A percentile compares a stretch with the other conserved stretches of the same genome.
Conservation (phyloP, 2,888 invertebrate genomes). For the Agonopterix heracliana region DNA sequence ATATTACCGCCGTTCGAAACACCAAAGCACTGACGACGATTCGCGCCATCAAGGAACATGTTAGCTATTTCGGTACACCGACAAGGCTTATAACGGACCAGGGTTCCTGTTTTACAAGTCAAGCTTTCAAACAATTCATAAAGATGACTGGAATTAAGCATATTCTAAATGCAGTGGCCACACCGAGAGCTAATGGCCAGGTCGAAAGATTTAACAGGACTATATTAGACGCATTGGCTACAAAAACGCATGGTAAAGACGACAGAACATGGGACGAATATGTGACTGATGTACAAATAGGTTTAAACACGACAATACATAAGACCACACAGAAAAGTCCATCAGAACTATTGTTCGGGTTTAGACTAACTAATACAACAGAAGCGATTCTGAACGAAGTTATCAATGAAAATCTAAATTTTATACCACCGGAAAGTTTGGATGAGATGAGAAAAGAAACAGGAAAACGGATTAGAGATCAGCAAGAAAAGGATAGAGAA, state of each 20-base stretch:
- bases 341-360: conserved; percentile 14
- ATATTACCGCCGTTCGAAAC: conserved; percentile 5
- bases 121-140: neutral
- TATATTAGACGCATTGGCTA: neutral
- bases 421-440: neutral
- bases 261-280: conserved; percentile 11
- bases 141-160: conserved; percentile 2
- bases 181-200: no score
- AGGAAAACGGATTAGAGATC: neutral
- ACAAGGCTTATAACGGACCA: conserved; percentile 3
- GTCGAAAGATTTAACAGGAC: neutral
- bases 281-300: conserved; percentile 12
- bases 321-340: no score
- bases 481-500: conserved; percentile 2
- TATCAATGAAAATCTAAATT: conserved; percentile 7
- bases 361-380: conserved; percentile 6
- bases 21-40: conserved; percentile 5
- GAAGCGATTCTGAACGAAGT: conserved; percentile 9
- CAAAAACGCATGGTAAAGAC: conserved; percentile 2
- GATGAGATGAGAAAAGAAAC: conserved; percentile 1
- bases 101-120: conserved; percentile 4
- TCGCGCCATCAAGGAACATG: neutral
- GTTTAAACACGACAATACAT: conserved; percentile 12
- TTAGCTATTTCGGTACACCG: conserved; percentile 2
- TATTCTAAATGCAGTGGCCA: no score